phyloP scores from a whole-genome alignment of 2,113 vertebrate genomes.

The Tringa solitaria region DNA sequence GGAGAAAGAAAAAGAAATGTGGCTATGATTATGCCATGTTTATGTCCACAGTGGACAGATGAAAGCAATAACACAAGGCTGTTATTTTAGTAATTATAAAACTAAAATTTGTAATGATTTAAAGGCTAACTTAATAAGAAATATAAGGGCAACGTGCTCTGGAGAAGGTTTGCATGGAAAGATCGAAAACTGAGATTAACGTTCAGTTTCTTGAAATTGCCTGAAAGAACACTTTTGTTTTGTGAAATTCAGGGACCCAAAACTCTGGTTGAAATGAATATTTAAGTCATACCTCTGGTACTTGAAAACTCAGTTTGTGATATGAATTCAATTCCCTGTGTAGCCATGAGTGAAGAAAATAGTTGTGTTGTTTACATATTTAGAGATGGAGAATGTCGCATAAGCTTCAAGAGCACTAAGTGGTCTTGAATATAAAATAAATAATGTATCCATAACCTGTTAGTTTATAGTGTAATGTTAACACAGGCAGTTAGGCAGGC shows the following conservation, averaged over 20 bases:
- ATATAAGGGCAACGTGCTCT: background rate
- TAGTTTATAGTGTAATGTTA: background rate
- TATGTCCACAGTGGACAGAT: conserved; percentile 45
- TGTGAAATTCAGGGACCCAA: background rate
- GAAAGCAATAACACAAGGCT: conserved; percentile 56
- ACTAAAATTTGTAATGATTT: conserved; percentile 26
- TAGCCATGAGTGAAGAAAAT: background rate
- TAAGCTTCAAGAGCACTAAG: background rate
- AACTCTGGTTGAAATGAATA: background rate
- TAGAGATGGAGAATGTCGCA: background rate
- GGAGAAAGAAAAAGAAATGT: conserved; percentile 51
- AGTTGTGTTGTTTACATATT: background rate
- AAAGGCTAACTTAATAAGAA: conserved; percentile 20
- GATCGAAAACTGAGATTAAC: background rate
- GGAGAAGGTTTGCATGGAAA: background rate
- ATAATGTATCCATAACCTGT: background rate
- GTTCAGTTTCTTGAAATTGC: background rate
- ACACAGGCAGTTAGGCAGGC: background rate
- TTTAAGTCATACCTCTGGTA: background rate
- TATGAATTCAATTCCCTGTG: background rate
- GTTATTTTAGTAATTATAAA: conserved; percentile 63
- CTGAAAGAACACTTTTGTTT: background rate
- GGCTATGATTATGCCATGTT: conserved; percentile 37
- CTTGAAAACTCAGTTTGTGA: background rate
- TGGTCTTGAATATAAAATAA: background rate